Conservation (phyloP, 2,113 vertebrate species). For the Benthochromis sp. region DNA sequence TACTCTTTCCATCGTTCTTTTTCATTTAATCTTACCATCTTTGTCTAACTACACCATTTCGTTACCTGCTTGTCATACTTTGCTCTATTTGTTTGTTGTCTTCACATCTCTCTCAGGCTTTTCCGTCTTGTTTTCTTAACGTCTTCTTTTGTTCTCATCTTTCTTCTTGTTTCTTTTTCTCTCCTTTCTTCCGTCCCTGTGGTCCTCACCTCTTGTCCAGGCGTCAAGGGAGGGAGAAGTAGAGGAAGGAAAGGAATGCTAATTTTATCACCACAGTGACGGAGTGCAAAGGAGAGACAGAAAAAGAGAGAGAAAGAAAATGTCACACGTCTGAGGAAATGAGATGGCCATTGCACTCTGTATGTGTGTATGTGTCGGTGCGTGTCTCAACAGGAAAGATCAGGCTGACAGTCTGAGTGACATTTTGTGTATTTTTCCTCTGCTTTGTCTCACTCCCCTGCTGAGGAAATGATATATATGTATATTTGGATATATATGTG, state of each 20-base stretch:
- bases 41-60: background rate
- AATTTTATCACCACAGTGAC: constrained; percentile 65
- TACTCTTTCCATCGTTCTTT: background rate
- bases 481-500: background rate
- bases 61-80: background rate
- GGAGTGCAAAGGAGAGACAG: constrained; percentile 33
- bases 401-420: constrained; percentile 53
- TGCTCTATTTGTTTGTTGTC: constrained; percentile 9
- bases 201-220: constrained; percentile 64
- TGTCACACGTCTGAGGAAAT: constrained; percentile 68
- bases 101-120: background rate
- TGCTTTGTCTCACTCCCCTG: constrained; percentile 12
- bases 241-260: constrained; percentile 65
- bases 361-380: constrained; percentile 1
- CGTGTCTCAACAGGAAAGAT: constrained; percentile 37
- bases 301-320: constrained; percentile 42
- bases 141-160: constrained; percentile 37
- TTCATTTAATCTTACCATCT: background rate
- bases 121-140: constrained; percentile 6
- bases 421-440: constrained; percentile 36
- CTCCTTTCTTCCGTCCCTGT: constrained; percentile 36
- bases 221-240: constrained; percentile 45
- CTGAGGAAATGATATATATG: constrained; percentile 35
- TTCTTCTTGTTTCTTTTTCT: constrained; percentile 35
- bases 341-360: constrained; percentile 49